Conservation (phyloP, 2,113 vertebrate species). For the Orcinus orca region DNA sequence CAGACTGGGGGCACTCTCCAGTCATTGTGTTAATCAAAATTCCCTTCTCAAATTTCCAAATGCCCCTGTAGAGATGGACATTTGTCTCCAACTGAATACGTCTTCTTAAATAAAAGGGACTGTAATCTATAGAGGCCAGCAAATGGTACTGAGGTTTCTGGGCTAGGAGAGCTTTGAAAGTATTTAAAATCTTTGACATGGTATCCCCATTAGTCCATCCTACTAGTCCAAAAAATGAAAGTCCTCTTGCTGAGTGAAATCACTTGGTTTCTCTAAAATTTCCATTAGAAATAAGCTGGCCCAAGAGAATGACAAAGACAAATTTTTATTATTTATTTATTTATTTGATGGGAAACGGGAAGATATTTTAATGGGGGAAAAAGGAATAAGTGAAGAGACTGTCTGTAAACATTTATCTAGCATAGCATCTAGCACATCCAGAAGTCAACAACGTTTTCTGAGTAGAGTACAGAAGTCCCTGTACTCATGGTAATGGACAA, state of each 20-base stretch:
- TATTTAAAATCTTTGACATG: not conserved
- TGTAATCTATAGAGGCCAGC: not conserved
- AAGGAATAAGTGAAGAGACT: not conserved
- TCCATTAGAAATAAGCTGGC: not conserved
- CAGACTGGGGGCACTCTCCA: not conserved
- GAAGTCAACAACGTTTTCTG: not conserved
- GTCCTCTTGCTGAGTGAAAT: not conserved
- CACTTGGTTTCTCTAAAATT: not conserved
- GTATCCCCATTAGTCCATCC: not conserved
- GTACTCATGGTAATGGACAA: not conserved
- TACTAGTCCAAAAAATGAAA: not conserved
- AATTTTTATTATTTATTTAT: not conserved
- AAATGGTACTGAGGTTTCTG: not conserved
- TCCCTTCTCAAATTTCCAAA: not conserved
- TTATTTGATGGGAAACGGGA: not conserved
- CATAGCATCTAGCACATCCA: not conserved
- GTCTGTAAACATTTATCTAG: not conserved
- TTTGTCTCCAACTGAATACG: not conserved
- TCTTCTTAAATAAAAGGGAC: not conserved
- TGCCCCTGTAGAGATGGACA: not conserved
- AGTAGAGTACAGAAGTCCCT: not conserved
- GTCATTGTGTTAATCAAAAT: not conserved
- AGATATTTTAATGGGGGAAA: not conserved
- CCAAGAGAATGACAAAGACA: not conserved
- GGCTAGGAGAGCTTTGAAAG: not conserved